Evolutionary conservation across 2,888 invertebrate genomes (phyloP).

Genomic region (Ichneumoninae sp.): DNA sequence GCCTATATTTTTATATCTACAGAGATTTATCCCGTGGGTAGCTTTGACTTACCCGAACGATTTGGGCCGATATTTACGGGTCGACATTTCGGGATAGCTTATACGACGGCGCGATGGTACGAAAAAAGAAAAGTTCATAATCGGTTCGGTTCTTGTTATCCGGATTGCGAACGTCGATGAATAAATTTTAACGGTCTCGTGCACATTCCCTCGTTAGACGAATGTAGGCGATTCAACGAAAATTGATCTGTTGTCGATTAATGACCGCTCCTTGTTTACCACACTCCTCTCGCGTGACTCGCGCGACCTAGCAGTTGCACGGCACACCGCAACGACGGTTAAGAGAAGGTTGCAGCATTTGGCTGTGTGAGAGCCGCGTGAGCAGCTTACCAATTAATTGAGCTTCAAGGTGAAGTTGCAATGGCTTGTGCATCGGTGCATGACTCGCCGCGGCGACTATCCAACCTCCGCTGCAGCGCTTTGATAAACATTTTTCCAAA

Average conservation of each 20-base stretch:
- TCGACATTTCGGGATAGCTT: too few relatives aligned
- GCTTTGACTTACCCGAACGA: not conserved
- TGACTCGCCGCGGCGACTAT: constrained; percentile 67
- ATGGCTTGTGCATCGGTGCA: constrained; percentile 73
- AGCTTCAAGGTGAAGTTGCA: constrained; percentile 72
- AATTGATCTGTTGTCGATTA: constrained; percentile 9
- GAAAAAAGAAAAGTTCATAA: not conserved
- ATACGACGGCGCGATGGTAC: too few relatives aligned
- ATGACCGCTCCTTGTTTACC: constrained; percentile 32
- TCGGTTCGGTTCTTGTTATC: not conserved
- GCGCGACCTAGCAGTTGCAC: not conserved
- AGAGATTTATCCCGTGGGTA: not conserved
- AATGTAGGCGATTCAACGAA: not conserved
- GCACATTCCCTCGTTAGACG: not conserved
- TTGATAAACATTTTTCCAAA: not conserved
- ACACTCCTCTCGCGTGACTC: constrained; percentile 11
- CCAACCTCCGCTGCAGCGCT: not conserved
- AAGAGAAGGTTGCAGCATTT: constrained; percentile 66
- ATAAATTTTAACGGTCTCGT: not conserved
- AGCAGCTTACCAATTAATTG: constrained; percentile 68
- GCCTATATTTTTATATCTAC: too few relatives aligned
- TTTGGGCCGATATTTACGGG: not conserved
- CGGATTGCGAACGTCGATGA: not conserved
- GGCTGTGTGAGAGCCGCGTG: constrained; percentile 56
- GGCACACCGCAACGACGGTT: constrained; percentile 31